phyloP scores from a whole-genome alignment of 1,140 invertebrate genomes.

The Atta cephalotes region DNA sequence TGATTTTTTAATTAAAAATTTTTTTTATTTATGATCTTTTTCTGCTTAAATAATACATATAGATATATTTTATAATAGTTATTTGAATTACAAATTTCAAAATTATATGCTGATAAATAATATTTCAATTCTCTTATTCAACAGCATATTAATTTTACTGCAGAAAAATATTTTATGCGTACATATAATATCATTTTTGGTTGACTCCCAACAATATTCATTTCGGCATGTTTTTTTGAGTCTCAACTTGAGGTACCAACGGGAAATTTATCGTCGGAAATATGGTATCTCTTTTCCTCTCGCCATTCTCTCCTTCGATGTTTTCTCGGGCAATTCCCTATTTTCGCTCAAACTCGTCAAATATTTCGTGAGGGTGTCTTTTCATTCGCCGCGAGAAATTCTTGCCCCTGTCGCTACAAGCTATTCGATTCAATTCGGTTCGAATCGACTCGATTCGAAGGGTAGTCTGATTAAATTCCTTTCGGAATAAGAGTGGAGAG shows the following conservation, averaged over 20 bases:
- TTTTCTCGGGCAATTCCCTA: constrained; percentile 7
- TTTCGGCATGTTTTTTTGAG: background rate
- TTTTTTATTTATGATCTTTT: background rate
- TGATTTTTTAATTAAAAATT: background rate
- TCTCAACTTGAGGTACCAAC: background rate
- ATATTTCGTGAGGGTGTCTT: constrained; percentile 60
- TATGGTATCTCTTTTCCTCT: background rate
- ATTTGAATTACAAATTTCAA: background rate
- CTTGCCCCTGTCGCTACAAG: constrained; percentile 23
- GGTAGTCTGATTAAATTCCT: constrained; percentile 75
- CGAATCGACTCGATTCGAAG: constrained; percentile 66
- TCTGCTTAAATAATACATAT: background rate
- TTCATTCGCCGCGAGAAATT: constrained; percentile 57
- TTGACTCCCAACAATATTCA: constrained; percentile 12
- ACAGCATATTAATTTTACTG: background rate
- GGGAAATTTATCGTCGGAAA: constrained; percentile 11
- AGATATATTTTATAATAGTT: constrained; percentile 3
- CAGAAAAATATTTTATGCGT: background rate
- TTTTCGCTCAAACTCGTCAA: constrained; percentile 58
- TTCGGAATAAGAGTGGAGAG: constrained; percentile 52
- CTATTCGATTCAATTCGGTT: constrained; percentile 70
- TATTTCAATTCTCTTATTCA: background rate
- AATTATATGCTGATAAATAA: background rate
- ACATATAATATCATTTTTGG: background rate
- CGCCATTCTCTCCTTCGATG: background rate